Base-by-base conservation (phyloP, 2,113 vertebrate genomes). In the Hippolais icterina region DNA sequence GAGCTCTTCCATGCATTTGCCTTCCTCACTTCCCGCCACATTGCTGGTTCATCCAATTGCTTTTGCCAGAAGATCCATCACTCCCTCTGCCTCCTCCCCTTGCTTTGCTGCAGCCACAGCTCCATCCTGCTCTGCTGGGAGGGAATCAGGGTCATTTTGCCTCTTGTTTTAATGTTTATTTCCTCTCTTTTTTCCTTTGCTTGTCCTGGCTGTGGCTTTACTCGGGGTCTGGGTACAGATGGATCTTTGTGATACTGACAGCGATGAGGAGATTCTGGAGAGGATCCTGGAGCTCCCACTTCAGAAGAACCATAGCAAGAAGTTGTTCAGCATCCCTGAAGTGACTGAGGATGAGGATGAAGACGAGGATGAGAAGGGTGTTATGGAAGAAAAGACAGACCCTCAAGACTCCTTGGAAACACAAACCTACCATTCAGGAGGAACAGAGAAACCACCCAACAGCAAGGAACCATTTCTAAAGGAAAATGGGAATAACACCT, bases 231-330 rank as follows among this genome's bases (percentile, higher is more conserved):
- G 96, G 94, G 94, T 95, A 89, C 96, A 99, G 96, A 97, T 98
- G 70, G 97, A 98, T 93, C 97, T 95, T 81, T 98, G 97, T 95
- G 98, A 99, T 96, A 97, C 98, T 57, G 99, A 99, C 98, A 99
- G 99, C 44, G 99, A 99, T 71, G 99, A 99, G 94, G 99, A 99
- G 82, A 97, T 99, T 95, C 95, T 99, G 94, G 99, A 99, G 97
- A 98, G 97, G 96, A 98, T 99, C 87, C 97, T 99, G 61, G 99
- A 99, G 96, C 97, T 99, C 56, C 99, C 99, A 0, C 96, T 98
- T 94, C 98, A 99, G 95, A 98, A 97, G 63, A 98, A 88, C 61
- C 97, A 97, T 95, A 98, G 97, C 96, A 99, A 99, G 96, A 98
- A 99, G 75, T 98, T 99, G 49, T 99, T 99, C 92, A 99, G 98